These are phyloP conservation scores for Spisula subtruncata DNA, from an alignment of 2,888 invertebrate genomes.

Conservation along the genomic window DNA sequence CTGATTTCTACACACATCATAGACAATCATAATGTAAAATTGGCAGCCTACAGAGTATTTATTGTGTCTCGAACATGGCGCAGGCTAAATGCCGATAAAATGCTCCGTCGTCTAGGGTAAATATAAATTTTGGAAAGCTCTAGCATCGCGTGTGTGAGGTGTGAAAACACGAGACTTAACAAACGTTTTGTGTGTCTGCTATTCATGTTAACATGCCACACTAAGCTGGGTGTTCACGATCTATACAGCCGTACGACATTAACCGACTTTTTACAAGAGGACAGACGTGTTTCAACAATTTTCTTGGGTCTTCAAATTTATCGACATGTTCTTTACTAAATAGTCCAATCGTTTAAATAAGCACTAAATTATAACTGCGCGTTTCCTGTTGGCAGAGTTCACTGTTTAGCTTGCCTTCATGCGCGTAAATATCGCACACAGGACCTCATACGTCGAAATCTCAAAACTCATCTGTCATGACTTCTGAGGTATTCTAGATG, in stretches of 20 bases:
- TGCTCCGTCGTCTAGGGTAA: slow-evolving; percentile 28
- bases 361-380: neutral
- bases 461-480: neutral
- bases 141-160: slow-evolving; percentile 48
- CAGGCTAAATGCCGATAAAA: slow-evolving; percentile 41
- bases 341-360: slow-evolving; percentile 4
- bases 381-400: neutral
- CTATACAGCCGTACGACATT: neutral
- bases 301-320: neutral
- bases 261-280: slow-evolving; percentile 4
- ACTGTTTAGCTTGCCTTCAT: neutral
- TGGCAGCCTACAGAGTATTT: slow-evolving; percentile 36
- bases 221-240: neutral
- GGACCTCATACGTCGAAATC: slow-evolving; percentile 24
- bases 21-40: slow-evolving; percentile 27
- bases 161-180: slow-evolving; percentile 27
- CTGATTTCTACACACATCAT: neutral
- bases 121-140: slow-evolving; percentile 50
- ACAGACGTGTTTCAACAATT: neutral
- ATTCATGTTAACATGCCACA: slow-evolving; percentile 19
- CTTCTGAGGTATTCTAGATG: neutral
- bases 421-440: neutral
- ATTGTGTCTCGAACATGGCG: slow-evolving; percentile 41
- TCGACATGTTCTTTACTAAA: neutral
- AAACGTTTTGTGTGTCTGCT: neutral